These are phyloP conservation scores for Dallia pectoralis DNA, from an alignment of 2,797 vertebrate genomes.

Conservation along the genomic window DNA sequence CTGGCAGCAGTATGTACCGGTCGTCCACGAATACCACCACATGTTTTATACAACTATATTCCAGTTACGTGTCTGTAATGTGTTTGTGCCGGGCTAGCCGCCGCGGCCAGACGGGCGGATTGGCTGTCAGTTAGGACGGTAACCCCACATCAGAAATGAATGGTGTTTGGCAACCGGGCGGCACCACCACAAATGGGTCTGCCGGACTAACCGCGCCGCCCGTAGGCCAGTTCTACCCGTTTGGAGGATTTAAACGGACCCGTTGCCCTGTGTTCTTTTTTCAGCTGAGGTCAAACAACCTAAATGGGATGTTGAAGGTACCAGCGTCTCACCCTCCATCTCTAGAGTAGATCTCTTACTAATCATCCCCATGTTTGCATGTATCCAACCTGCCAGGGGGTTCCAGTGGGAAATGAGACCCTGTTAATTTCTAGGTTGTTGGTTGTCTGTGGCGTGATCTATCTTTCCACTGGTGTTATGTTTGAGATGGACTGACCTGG, in stretches of 20 bases:
- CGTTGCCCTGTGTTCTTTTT: slow-evolving; percentile 72
- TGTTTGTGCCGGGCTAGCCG: too few species aligned
- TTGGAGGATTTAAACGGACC: slow-evolving; percentile 45
- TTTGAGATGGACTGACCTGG: slow-evolving; percentile 6
- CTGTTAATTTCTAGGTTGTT: slow-evolving; percentile 21
- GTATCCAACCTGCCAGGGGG: slow-evolving; percentile 54
- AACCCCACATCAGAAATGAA: neutral
- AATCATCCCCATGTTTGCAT: slow-evolving; percentile 76
- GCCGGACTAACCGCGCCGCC: neutral
- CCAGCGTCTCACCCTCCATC: slow-evolving; percentile 49
- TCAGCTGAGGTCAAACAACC: slow-evolving; percentile 79
- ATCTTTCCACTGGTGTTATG: slow-evolving; percentile 9
- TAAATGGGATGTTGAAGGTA: slow-evolving; percentile 84
- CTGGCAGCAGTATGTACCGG: slow-evolving; percentile 72
- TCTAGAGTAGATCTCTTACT: slow-evolving; percentile 61
- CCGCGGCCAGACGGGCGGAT: too few species aligned
- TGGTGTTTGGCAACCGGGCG: neutral
- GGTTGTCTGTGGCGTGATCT: slow-evolving; percentile 29
- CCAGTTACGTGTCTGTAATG: too few species aligned
- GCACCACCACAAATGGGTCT: neutral
- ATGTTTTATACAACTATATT: too few species aligned
- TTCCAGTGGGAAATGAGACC: slow-evolving; percentile 21
- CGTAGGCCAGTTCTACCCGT: neutral
- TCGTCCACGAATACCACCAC: neutral
- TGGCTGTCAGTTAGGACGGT: neutral